Evolutionary conservation across 1,140 invertebrate species (phyloP).

Genomic region (Bombus soroeensis): DNA sequence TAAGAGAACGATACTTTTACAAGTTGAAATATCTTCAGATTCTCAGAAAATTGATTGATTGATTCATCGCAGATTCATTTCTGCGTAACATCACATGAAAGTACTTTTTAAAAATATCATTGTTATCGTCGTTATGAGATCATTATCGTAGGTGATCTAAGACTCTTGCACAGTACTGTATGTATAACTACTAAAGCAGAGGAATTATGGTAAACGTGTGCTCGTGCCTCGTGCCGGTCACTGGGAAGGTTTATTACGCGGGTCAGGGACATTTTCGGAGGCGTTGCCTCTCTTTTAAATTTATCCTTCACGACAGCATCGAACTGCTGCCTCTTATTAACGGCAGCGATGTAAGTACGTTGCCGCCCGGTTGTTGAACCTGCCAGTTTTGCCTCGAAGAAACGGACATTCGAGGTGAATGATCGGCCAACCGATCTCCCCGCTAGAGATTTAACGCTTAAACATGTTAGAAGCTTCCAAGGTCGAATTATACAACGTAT

Average conservation of each 20-base stretch:
- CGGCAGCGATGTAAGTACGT: not conserved
- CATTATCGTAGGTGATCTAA: too few relatives aligned
- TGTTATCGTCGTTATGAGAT: too few relatives aligned
- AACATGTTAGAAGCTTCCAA: not conserved
- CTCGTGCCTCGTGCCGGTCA: not conserved
- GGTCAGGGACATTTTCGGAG: constrained; percentile 62
- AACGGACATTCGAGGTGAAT: constrained; percentile 52
- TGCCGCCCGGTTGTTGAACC: constrained; percentile 46
- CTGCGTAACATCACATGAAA: too few relatives aligned
- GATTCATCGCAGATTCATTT: too few relatives aligned
- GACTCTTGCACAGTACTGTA: too few relatives aligned
- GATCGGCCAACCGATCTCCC: constrained; percentile 16
- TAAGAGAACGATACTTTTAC: too few relatives aligned
- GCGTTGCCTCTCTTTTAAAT: constrained; percentile 56
- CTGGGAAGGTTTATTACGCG: constrained; percentile 51
- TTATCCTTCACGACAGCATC: constrained; percentile 47
- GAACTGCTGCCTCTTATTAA: constrained; percentile 35
- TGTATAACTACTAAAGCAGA: not conserved
- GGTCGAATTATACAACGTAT: constrained; percentile 9
- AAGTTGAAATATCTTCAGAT: too few relatives aligned
- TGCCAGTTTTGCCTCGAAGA: constrained; percentile 42
- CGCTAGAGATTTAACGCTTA: not conserved
- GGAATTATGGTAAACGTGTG: not conserved
- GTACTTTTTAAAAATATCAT: too few relatives aligned
- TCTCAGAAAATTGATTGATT: too few relatives aligned